A percentile compares a stretch with the other conserved stretches of the same genome.
phyloP scores from a whole-genome alignment of 2,888 invertebrate genomes.

The Drosophila vallismaia region DNA sequence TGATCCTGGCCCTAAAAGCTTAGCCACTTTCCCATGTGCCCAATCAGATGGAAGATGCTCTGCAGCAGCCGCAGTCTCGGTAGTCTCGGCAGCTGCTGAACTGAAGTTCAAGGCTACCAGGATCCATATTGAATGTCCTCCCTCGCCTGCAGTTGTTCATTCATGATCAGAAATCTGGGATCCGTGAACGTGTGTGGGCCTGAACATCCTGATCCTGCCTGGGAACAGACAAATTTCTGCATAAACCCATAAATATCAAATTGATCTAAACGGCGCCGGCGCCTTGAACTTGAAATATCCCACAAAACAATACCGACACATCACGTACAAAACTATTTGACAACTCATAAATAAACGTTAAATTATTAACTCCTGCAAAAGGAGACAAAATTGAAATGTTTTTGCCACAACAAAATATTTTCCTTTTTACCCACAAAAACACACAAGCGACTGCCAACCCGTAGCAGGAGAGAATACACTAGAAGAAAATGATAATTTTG shows the following conservation, averaged over 20 bases:
- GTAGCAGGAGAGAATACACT: conserved; percentile 23
- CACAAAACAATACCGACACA: conserved; percentile 31
- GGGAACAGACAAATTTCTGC: conserved; percentile 75
- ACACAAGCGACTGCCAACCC: conserved; percentile 24
- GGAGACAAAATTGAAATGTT: conserved; percentile 47
- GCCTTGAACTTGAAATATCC: conserved; percentile 73
- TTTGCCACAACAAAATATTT: conserved; percentile 59
- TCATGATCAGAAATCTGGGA: conserved; percentile 25
- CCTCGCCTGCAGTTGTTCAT: conserved; percentile 27
- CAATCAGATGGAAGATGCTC: conserved; percentile 70
- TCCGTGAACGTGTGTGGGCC: conserved; percentile 50
- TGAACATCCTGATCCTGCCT: conserved; percentile 32
- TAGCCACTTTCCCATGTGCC: conserved; percentile 71
- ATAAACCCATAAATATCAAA: conserved; percentile 82
- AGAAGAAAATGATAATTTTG: not conserved
- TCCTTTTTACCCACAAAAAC: conserved; percentile 40
- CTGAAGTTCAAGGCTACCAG: conserved; percentile 74
- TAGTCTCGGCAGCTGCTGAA: conserved; percentile 40
- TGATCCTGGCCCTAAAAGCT: conserved; percentile 60
- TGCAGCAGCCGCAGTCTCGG: conserved; percentile 20
- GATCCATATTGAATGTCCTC: conserved; percentile 68
- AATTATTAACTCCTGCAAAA: conserved; percentile 73
- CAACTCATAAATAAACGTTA: conserved; percentile 82
- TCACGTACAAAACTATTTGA: conserved; percentile 70
- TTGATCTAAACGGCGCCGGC: conserved; percentile 73